Evolutionary conservation across 2,888 invertebrate genomes (phyloP), one percentile per base, ranked within the genome.

Genomic region (Tholera decimalis): DNA sequence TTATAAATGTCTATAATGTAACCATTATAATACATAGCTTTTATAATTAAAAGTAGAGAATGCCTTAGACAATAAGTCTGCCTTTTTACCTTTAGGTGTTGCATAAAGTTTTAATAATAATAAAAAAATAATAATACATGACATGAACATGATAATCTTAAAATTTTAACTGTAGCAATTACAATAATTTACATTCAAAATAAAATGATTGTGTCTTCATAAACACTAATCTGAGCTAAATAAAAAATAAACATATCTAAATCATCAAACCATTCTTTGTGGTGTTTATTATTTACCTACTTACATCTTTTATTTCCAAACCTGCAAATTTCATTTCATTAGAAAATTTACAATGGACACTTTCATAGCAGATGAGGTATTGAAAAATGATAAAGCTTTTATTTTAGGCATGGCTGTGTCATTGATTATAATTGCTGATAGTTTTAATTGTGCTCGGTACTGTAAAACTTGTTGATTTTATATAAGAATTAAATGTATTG

Each of bases 221-320:
- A n/a, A 1, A 6, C 7, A 37, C 1, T 24, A 44, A 44, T 1
- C 13, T 44, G 11, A 13, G 33, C 39, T 24, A 7, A 18, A n/a
- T n/a, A n/a, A n/a, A n/a, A n/a, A 43, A 24, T 24, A 24, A 11
- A 41, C 7, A 30, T 8, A 11, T 28, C 24, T 20, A 22, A 50
- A 6, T 24, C 6, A 26, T 13, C 13, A 33, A 43, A 28, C 1
- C 18, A 9, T 37, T 30, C 9, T 20, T 7, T 9, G 13, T 2
- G n/a, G 15, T 63, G 22, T 64, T 68, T 53, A 35, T 41, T 26
- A 22, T 43, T 64, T 24, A 51, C 26, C n/a, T n/a, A n/a, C n/a
- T n/a, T n/a, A n/a, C n/a, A n/a, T n/a, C n/a, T n/a, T n/a, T n/a
- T n/a, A n/a, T n/a, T n/a, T n/a, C n/a, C n/a, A n/a, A n/a, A n/a